Evolutionary conservation across 2,797 vertebrate genomes (phyloP).

Genomic region (Holocentrus rufus): DNA sequence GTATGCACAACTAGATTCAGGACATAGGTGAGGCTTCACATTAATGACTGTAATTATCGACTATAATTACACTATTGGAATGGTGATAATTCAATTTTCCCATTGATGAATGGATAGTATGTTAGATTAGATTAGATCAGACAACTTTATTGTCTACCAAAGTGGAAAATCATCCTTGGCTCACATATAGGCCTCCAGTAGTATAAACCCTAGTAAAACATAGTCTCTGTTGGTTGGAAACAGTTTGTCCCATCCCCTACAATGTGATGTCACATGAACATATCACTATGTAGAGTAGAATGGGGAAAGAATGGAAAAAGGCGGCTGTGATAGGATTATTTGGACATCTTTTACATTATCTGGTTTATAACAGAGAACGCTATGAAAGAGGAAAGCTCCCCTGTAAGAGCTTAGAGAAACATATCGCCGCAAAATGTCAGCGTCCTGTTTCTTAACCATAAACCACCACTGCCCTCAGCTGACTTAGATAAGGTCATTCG

Average conservation of each 20-base stretch:
- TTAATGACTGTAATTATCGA: too few relatives aligned
- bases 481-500: too few relatives aligned
- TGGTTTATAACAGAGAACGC: neutral
- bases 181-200: neutral
- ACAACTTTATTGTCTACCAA: too few relatives aligned
- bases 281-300: neutral
- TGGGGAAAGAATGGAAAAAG: neutral
- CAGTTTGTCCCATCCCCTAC: neutral
- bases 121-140: too few relatives aligned
- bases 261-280: neutral
- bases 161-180: too few relatives aligned
- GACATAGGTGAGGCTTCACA: too few relatives aligned
- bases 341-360: neutral
- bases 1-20: too few relatives aligned
- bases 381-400: neutral
- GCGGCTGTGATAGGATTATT: neutral
- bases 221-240: neutral
- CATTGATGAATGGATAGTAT: too few relatives aligned
- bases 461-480: too few relatives aligned
- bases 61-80: too few relatives aligned
- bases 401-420: neutral
- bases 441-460: too few relatives aligned
- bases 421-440: neutral
- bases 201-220: neutral
- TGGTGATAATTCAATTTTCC: too few relatives aligned